These are phyloP conservation scores for Rhincodon typus DNA, from an alignment of 2,797 vertebrate genomes.

Conservation along the genomic window DNA sequence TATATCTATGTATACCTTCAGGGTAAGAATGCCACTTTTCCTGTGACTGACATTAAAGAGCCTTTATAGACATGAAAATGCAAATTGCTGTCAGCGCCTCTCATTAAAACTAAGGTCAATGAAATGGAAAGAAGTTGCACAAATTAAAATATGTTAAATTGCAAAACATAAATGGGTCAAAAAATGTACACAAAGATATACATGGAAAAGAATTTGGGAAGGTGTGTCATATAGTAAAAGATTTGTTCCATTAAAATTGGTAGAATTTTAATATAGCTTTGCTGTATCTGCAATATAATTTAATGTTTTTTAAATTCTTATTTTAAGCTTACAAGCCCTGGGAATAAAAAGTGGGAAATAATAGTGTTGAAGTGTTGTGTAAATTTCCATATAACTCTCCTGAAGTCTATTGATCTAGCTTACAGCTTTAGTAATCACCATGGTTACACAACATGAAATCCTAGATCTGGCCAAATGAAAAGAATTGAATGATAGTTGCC, in stretches of 20 bases:
- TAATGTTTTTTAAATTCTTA: not conserved
- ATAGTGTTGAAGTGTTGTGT: not conserved
- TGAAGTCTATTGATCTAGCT: constrained; percentile 24
- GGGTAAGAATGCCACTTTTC: not conserved
- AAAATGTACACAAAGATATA: not conserved
- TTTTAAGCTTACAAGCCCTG: not conserved
- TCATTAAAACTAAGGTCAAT: not conserved
- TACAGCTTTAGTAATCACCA: constrained; percentile 6
- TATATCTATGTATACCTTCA: not conserved
- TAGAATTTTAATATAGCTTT: not conserved
- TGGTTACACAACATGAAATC: constrained; percentile 2
- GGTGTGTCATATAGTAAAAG: not conserved
- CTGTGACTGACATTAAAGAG: not conserved
- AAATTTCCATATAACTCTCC: not conserved
- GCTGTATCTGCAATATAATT: not conserved
- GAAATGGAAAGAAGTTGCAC: too few relatives aligned
- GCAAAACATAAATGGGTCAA: not conserved
- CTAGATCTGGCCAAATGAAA: not conserved
- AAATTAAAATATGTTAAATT: not conserved
- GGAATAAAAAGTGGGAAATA: not conserved
- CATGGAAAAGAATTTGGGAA: not conserved
- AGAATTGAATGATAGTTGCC: not conserved
- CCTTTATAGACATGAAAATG: not conserved
- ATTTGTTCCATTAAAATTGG: not conserved
- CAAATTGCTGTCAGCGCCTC: not conserved